Evolutionary conservation across 2,888 invertebrate genomes (phyloP), one percentile per base, ranked within the genome.

Genomic region (Drosophila antonietae): DNA sequence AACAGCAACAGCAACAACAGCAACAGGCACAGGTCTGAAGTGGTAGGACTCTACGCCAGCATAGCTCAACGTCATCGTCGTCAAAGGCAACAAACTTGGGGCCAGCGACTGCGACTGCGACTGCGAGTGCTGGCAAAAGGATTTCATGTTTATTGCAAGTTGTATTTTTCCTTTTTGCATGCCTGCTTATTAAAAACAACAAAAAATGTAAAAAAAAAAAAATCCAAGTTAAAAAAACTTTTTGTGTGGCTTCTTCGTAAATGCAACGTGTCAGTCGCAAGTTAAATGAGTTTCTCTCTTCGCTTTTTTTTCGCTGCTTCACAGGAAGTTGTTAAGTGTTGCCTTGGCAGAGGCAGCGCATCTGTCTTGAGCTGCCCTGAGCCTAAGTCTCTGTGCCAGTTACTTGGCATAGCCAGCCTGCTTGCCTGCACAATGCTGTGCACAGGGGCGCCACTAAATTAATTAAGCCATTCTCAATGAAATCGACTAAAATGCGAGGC

Each of bases 381-480:
- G 64, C 57, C 64, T 52, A 46, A 55, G 68, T 46, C 68, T 75
- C 68, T 81, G 90, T 86, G 86, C 86, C 86, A 87, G 79, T 87
- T 87, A 85, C 55, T 67, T 63, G 64, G 57, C 61, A 58, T 37
- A 37, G 49, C 28, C 28, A 28, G 28, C 28, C 28, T 6, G 28
- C 28, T 28, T 28, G 28, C n/a, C 37, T 28, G 35, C 39, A 33
- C 39, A 23, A 47, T 23, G 44, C 47, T 58, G 62, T 44, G 31
- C 52, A 59, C 52, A 59, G 75, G 78, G 65, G 63, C 74, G 69
- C 73, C 78, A 77, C 80, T 67, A 90, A 90, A 90, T 91, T 90
- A 91, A 91, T 90, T 90, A 91, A 91, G 90, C 81, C 89, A 89
- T 91, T 90, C 78, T 86, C 86, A 90, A 90, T 91, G 88, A 88